Conservation (phyloP, 92 coral and sea anemone genomes). For the Porites lobata region DNA sequence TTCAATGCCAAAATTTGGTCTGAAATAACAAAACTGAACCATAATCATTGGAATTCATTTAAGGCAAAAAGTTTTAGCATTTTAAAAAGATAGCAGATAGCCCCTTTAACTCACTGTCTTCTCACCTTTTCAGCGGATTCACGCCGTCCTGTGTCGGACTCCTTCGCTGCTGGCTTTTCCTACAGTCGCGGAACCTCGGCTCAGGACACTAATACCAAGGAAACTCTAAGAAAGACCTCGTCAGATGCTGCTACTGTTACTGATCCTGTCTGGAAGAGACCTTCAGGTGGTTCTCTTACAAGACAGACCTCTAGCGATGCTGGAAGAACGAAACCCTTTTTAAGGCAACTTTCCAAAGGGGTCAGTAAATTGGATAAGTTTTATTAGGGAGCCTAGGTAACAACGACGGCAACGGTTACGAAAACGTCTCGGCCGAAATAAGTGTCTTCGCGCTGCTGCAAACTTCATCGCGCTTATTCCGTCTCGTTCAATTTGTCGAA, state of each 20-base stretch:
- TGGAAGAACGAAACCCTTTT: slow-evolving; percentile 6
- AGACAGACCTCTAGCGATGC: slow-evolving; percentile 27
- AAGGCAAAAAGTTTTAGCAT: no score
- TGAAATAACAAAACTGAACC: no score
- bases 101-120: neutral
- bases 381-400: no score
- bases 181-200: slow-evolving; percentile 23
- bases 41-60: no score
- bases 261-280: slow-evolving; percentile 44
- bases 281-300: slow-evolving; percentile 9
- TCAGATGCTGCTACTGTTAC: slow-evolving; percentile 58
- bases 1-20: no score
- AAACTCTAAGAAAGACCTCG: slow-evolving; percentile 67
- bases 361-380: neutral
- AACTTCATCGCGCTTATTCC: no score
- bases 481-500: no score
- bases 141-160: slow-evolving; percentile 70
- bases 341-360: slow-evolving; percentile 52
- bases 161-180: slow-evolving; percentile 42
- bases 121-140: slow-evolving; percentile 37
- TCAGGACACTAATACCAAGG: slow-evolving; percentile 43
- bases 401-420: no score
- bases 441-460: no score
- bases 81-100: no score
- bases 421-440: no score